Evolutionary conservation across 1,140 invertebrate genomes (phyloP).

Genomic region (Gryllus bimaculatus): DNA sequence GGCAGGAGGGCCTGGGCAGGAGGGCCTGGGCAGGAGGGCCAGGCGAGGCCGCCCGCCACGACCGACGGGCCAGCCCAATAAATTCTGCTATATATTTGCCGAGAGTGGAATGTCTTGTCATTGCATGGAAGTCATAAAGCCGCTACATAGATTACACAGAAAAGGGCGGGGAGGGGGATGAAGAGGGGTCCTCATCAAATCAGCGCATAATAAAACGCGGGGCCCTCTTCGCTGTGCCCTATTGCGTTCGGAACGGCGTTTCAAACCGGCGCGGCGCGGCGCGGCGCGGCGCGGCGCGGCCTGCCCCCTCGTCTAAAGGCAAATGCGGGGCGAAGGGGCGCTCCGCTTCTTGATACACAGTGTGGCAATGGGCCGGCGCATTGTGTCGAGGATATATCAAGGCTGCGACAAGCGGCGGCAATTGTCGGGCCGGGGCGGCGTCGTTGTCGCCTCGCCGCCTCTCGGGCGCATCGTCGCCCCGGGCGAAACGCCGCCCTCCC

Average conservation of each 20-base stretch:
- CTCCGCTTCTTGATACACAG: background rate
- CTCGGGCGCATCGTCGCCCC: too few species aligned
- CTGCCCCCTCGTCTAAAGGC: background rate
- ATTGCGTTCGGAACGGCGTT: background rate
- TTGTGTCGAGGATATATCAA: too few species aligned
- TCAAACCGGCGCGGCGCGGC: background rate
- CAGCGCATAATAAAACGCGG: background rate
- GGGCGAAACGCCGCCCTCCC: too few species aligned
- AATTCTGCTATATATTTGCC: background rate
- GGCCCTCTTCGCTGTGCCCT: background rate
- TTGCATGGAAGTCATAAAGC: slow-evolving; percentile 4
- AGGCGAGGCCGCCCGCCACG: too few species aligned
- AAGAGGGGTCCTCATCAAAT: background rate
- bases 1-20: too few species aligned
- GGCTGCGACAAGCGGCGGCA: too few species aligned
- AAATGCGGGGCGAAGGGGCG: background rate
- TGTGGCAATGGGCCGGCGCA: too few species aligned
- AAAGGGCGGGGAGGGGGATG: background rate
- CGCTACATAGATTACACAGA: background rate
- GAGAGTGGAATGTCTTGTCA: background rate
- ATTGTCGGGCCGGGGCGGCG: too few species aligned
- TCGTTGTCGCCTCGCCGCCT: too few species aligned
- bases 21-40: too few species aligned
- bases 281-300: too few species aligned
- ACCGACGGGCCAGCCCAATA: background rate